Conservation (phyloP, 1,140 invertebrate genomes). For the Micrasema minimum region DNA sequence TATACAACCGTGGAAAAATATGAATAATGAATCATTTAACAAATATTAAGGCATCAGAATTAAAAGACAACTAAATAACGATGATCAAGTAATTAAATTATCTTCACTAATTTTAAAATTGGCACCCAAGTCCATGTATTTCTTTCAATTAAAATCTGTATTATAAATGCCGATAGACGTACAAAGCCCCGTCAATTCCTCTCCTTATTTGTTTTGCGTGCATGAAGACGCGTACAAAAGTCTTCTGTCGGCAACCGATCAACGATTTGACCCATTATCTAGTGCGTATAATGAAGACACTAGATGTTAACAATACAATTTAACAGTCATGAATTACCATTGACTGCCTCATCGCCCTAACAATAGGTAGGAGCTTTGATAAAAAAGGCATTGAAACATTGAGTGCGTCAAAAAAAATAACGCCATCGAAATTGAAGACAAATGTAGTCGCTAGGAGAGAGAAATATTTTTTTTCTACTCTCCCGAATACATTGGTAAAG, state of each 20-base stretch:
- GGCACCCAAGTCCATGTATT: too few species aligned
- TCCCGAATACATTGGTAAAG: neutral
- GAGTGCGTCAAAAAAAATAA: conserved; percentile 32
- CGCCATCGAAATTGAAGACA: conserved; percentile 29
- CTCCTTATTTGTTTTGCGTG: conserved; percentile 32
- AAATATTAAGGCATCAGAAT: too few species aligned
- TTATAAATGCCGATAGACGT: neutral
- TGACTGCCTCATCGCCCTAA: conserved; percentile 27
- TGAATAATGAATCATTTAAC: too few species aligned
- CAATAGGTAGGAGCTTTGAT: conserved; percentile 30
- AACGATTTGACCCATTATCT: conserved; percentile 40
- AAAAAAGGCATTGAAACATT: conserved; percentile 39
- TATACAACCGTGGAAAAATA: too few species aligned
- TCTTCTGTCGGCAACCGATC: conserved; percentile 36
- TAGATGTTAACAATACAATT: conserved; percentile 36
- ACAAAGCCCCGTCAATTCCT: neutral
- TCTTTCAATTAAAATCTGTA: conserved; percentile 5
- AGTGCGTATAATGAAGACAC: conserved; percentile 44
- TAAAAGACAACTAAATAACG: too few species aligned
- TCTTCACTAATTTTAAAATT: too few species aligned
- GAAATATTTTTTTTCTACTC: neutral
- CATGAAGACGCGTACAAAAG: conserved; percentile 16
- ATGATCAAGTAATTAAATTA: too few species aligned
- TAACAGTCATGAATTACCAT: conserved; percentile 44
- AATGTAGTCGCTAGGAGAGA: conserved; percentile 26